Evolutionary conservation across 2,888 invertebrate genomes (phyloP).

Genomic region (Sphaerophoria rueppellii): DNA sequence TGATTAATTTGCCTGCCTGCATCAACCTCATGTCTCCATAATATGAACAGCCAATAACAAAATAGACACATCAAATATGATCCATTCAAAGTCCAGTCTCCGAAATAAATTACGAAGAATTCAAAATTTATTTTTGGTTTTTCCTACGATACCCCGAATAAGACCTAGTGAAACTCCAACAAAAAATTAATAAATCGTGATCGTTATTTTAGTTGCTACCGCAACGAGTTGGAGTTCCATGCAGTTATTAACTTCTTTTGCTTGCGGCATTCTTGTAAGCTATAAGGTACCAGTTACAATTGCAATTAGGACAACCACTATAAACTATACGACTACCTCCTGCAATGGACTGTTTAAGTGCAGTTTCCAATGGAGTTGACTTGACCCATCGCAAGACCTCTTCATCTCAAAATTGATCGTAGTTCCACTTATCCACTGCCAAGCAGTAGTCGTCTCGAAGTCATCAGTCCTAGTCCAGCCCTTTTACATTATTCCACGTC

Average conservation of each 20-base stretch:
- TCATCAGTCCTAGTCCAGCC: slow-evolving; percentile 18
- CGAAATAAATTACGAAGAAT: slow-evolving; percentile 59
- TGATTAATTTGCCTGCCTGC: slow-evolving; percentile 41
- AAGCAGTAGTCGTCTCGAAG: not conserved
- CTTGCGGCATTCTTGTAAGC: slow-evolving; percentile 51
- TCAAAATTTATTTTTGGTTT: slow-evolving; percentile 17
- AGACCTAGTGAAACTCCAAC: slow-evolving; percentile 17
- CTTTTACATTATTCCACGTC: slow-evolving; percentile 25
- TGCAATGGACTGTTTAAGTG: slow-evolving; percentile 63
- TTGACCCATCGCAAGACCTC: slow-evolving; percentile 73
- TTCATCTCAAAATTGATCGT: slow-evolving; percentile 69
- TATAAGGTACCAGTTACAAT: slow-evolving; percentile 17
- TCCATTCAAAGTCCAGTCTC: slow-evolving; percentile 3
- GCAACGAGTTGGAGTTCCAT: slow-evolving; percentile 62
- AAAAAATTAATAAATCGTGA: slow-evolving; percentile 72
- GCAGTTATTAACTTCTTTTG: slow-evolving; percentile 53
- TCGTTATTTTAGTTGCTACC: slow-evolving; percentile 50
- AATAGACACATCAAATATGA: slow-evolving; percentile 53
- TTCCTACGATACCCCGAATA: slow-evolving; percentile 22
- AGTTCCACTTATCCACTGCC: slow-evolving; percentile 11
- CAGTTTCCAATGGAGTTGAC: slow-evolving; percentile 68
- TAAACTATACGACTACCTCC: slow-evolving; percentile 27
- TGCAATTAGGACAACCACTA: slow-evolving; percentile 65
- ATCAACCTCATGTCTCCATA: not conserved
- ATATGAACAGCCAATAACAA: slow-evolving; percentile 29